These are phyloP conservation scores for Catagonus wagneri DNA, from an alignment of 2,113 vertebrate genomes.

Conservation along the genomic window DNA sequence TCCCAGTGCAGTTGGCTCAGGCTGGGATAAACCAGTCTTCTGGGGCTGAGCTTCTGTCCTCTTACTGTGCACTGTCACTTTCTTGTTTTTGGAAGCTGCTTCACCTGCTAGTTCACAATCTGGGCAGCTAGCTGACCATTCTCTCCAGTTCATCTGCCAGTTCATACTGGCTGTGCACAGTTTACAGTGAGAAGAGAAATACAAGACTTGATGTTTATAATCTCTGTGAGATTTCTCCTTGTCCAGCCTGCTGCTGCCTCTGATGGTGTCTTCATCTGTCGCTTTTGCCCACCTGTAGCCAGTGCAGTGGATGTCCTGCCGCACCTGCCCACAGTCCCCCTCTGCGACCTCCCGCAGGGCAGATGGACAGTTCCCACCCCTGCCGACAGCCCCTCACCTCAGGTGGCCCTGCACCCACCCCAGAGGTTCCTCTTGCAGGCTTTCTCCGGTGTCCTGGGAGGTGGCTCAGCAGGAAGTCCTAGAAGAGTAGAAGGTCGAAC, in stretches of 20 bases:
- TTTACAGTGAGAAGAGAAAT: slow-evolving; percentile 1
- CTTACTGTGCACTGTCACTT: background rate
- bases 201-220: background rate
- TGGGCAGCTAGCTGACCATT: background rate
- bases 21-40: background rate
- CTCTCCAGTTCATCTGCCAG: background rate
- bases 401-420: background rate
- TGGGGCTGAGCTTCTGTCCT: background rate
- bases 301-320: too few species aligned
- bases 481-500: background rate
- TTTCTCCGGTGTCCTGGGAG: background rate
- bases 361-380: background rate
- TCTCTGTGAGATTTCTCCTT: background rate
- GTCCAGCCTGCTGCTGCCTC: background rate
- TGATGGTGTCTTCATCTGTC: background rate
- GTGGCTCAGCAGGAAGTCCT: slow-evolving; percentile 6
- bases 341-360: background rate
- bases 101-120: background rate
- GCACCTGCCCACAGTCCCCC: background rate
- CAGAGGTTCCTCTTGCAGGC: background rate
- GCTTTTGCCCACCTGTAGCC: background rate
- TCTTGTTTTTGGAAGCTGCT: background rate
- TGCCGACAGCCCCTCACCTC: background rate
- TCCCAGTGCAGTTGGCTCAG: background rate
- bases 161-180: background rate